Conservation (phyloP, 2,797 vertebrate species). For the Parauchenoglanis punctatus region DNA sequence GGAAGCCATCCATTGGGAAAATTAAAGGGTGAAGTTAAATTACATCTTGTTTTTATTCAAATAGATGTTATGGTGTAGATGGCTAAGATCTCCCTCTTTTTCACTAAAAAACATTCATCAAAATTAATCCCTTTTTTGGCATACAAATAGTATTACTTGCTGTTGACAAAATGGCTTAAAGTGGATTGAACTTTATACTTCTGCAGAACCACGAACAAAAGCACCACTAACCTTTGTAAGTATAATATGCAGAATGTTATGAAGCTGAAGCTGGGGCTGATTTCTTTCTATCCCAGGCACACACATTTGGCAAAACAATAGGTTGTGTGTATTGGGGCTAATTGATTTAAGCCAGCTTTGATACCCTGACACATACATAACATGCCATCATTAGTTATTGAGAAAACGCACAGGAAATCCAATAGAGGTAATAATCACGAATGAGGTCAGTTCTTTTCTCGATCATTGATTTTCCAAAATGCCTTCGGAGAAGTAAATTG, state of each 20-base stretch:
- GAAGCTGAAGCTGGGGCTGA: not conserved
- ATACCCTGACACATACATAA: not conserved
- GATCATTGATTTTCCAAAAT: not conserved
- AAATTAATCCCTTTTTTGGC: not conserved
- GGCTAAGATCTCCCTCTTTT: not conserved
- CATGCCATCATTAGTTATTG: not conserved
- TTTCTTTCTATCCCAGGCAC: not conserved
- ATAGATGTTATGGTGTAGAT: not conserved
- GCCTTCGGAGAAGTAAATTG: not conserved
- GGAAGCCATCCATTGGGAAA: constrained; percentile 11
- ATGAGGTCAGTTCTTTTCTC: not conserved
- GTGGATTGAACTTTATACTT: not conserved
- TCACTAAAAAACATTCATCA: not conserved
- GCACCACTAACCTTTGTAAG: not conserved
- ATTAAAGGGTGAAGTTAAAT: constrained; percentile 16
- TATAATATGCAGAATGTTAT: not conserved
- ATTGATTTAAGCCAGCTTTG: not conserved
- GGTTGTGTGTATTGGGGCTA: not conserved
- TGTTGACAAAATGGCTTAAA: not conserved
- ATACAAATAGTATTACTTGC: not conserved
- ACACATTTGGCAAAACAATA: not conserved
- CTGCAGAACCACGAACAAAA: not conserved
- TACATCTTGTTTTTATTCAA: not conserved
- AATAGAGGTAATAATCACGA: not conserved
- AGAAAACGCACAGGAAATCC: not conserved